A percentile compares a stretch with the other conserved stretches of the same genome.
Evolutionary conservation across 1,140 invertebrate species (phyloP).

Genomic region (Zaprionus capensis): DNA sequence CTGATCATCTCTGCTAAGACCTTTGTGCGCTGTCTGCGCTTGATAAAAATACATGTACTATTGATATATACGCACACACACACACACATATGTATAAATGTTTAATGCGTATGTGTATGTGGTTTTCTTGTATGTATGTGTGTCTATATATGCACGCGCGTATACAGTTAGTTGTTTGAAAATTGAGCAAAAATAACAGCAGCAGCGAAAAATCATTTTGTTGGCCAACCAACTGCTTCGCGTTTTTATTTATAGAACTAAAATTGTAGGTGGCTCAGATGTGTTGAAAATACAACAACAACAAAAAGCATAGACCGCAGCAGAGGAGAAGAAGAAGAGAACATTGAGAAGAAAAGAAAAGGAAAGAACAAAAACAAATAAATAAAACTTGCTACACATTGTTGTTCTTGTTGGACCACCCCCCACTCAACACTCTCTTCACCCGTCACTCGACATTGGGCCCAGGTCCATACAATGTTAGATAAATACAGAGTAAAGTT

Average conservation of each 20-base stretch:
- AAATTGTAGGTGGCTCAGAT: conserved; percentile 79
- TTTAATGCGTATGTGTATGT: conserved; percentile 15
- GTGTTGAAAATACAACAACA: conserved; percentile 64
- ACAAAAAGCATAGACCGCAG: conserved; percentile 41
- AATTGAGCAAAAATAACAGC: conserved; percentile 79
- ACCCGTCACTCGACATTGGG: neutral
- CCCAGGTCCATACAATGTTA: conserved; percentile 6
- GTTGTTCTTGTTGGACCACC: conserved; percentile 15
- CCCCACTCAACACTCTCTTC: neutral
- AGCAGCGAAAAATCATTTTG: conserved; percentile 72
- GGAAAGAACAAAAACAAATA: conserved; percentile 60
- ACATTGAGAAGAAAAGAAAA: conserved; percentile 30
- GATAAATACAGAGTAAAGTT: conserved; percentile 46
- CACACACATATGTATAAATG: conserved; percentile 16
- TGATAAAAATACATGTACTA: conserved; percentile 74
- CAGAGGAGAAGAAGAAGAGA: neutral
- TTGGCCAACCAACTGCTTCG: conserved; percentile 78
- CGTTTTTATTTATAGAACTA: conserved; percentile 70
- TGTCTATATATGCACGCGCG: conserved; percentile 45
- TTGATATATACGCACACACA: conserved; percentile 42
- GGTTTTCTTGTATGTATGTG: conserved; percentile 18
- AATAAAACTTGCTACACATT: conserved; percentile 63
- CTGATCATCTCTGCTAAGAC: conserved; percentile 66
- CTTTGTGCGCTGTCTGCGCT: conserved; percentile 68
- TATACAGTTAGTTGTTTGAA: conserved; percentile 82